phyloP scores from a whole-genome alignment of 2,888 invertebrate genomes.

The Phengaris arion region DNA sequence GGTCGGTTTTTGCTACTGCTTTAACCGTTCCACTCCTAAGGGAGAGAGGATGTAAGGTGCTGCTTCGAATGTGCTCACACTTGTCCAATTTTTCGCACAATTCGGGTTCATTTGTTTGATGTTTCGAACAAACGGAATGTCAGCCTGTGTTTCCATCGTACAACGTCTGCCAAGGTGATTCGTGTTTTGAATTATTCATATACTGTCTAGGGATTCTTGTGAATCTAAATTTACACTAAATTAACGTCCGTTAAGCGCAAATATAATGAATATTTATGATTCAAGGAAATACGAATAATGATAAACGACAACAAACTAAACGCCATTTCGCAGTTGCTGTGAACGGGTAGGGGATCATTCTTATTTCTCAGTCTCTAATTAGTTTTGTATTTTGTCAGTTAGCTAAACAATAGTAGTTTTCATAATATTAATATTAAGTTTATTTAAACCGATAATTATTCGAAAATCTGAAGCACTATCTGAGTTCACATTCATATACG shows the following conservation, averaged over 20 bases:
- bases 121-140: constrained; percentile 21
- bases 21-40: not conserved
- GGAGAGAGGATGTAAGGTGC: not conserved
- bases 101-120: constrained; percentile 12
- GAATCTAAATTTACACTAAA: constrained; percentile 27
- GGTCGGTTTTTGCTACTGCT: not conserved
- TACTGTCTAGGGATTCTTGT: constrained; percentile 26
- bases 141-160: constrained; percentile 9
- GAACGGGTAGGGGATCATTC: not conserved
- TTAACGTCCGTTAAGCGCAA: constrained; percentile 28
- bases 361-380: not conserved
- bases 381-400: not conserved
- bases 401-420: not conserved
- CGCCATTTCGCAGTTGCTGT: not conserved
- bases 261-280: constrained; percentile 25
- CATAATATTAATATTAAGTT: no score
- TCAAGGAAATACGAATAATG: constrained; percentile 4
- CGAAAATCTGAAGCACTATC: not conserved
- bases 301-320: not conserved
- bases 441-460: no score
- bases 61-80: not conserved
- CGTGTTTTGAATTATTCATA: constrained; percentile 28
- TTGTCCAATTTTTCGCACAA: not conserved
- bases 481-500: not conserved
- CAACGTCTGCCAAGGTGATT: constrained; percentile 27